Evolutionary conservation across 2,113 vertebrate genomes (phyloP).

Genomic region (Notarius lentiginosus): DNA sequence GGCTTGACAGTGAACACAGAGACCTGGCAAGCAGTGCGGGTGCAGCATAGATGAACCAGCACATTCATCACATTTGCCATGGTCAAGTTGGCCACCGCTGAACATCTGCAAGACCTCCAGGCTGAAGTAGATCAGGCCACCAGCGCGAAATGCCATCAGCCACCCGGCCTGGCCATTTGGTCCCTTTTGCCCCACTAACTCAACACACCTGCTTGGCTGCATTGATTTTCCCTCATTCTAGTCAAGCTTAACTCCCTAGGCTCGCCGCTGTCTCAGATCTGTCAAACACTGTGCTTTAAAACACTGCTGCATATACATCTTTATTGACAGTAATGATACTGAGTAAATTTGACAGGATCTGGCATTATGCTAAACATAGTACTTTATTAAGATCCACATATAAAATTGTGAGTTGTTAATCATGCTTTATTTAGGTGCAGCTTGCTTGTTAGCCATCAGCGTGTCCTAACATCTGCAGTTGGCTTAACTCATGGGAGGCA

Average conservation of each 20-base stretch:
- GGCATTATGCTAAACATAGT: background rate
- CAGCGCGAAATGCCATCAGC: conserved; percentile 62
- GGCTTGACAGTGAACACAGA: conserved; percentile 63
- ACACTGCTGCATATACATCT: conserved; percentile 43
- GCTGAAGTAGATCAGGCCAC: conserved; percentile 62
- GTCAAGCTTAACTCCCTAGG: conserved; percentile 62
- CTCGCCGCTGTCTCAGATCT: conserved; percentile 73
- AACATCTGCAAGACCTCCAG: conserved; percentile 72
- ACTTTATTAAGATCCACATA: conserved; percentile 9
- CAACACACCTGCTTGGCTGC: conserved; percentile 70
- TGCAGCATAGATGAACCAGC: conserved; percentile 49
- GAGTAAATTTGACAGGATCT: conserved; percentile 9
- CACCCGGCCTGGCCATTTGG: conserved; percentile 55
- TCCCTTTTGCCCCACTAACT: conserved; percentile 67
- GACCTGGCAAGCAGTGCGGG: conserved; percentile 57
- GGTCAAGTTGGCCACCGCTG: conserved; percentile 58
- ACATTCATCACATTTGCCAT: conserved; percentile 64
- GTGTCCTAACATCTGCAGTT: conserved; percentile 70
- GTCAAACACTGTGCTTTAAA: conserved; percentile 57
- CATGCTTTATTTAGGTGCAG: background rate
- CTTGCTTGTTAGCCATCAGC: conserved; percentile 19
- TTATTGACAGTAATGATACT: conserved; percentile 13
- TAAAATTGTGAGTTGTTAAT: background rate
- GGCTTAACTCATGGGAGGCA: conserved; percentile 71
- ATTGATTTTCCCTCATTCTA: conserved; percentile 70